A percentile compares a stretch with the other conserved stretches of the same genome.
Conservation (phyloP, 2,888 invertebrate genomes). For the Athalia circularis region DNA sequence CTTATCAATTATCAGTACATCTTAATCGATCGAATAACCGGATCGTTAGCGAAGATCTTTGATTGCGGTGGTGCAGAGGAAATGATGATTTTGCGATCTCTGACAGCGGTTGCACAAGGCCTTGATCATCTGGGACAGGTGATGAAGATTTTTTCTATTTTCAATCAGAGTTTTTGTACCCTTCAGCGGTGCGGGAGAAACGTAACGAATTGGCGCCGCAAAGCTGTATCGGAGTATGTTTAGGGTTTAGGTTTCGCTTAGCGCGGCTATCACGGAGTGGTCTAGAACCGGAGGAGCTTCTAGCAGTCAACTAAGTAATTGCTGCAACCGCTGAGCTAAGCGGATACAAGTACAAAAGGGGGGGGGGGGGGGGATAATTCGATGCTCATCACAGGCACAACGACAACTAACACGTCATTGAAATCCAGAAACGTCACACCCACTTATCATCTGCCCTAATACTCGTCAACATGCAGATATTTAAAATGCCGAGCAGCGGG, state of each 20-base stretch:
- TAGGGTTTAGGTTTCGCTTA: slow-evolving; percentile 8
- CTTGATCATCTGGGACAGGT: no score
- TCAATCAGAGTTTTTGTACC: no score
- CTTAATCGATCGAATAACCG: no score
- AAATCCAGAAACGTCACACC: slow-evolving; percentile 41
- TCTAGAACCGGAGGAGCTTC: slow-evolving; percentile 57
- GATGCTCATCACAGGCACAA: slow-evolving; percentile 51
- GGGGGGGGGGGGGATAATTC: slow-evolving; percentile 52
- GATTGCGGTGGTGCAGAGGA: no score
- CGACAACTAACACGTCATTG: slow-evolving; percentile 34
- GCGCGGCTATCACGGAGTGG: slow-evolving; percentile 48
- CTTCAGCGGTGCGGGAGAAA: no score
- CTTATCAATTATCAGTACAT: no score
- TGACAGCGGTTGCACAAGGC: no score
- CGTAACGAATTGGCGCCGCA: neutral
- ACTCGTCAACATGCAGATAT: neutral
- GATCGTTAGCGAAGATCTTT: no score
- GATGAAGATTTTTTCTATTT: no score
- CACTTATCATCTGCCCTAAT: slow-evolving; percentile 10
- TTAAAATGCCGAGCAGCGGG: neutral
- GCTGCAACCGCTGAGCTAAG: slow-evolving; percentile 49
- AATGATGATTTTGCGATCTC: no score
- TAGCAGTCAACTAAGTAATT: slow-evolving; percentile 54
- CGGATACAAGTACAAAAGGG: slow-evolving; percentile 54
- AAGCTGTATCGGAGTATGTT: neutral